These are phyloP conservation scores for Ectropis grisescens DNA, from an alignment of 1,140 invertebrate genomes.

Conservation along the genomic window DNA sequence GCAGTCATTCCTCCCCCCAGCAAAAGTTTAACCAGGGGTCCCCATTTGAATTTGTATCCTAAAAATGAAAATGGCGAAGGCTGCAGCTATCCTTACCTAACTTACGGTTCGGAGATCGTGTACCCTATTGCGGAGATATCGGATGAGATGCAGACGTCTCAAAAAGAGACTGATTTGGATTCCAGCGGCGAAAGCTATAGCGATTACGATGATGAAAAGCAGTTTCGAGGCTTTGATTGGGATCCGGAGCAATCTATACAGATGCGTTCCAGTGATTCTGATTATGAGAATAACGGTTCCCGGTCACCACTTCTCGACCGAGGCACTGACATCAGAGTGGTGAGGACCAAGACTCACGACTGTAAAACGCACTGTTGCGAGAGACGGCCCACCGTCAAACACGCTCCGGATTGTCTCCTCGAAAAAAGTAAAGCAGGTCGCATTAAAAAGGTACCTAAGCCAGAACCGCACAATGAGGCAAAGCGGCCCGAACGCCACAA, in stretches of 20 bases:
- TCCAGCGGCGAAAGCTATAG: constrained; percentile 67
- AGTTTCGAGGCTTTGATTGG: constrained; percentile 66
- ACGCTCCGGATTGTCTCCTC: constrained; percentile 35
- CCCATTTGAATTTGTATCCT: constrained; percentile 75
- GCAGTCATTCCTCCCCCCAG: constrained; percentile 75
- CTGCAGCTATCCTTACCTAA: constrained; percentile 74
- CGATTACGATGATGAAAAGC: constrained; percentile 72
- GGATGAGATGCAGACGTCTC: constrained; percentile 82
- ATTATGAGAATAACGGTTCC: constrained; percentile 74
- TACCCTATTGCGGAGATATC: constrained; percentile 88
- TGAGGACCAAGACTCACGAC: constrained; percentile 54
- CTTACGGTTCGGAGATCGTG: constrained; percentile 82
- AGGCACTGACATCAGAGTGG: constrained; percentile 44
- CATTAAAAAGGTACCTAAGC: constrained; percentile 58
- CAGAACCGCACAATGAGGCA: constrained; percentile 29
- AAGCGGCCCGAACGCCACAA: constrained; percentile 28
- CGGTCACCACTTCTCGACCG: constrained; percentile 71
- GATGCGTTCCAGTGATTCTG: constrained; percentile 66
- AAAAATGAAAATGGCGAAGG: constrained; percentile 64
- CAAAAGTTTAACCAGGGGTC: constrained; percentile 75
- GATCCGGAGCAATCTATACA: constrained; percentile 60
- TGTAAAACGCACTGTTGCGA: constrained; percentile 55
- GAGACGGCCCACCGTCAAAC: constrained; percentile 36
- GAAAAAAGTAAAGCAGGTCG: constrained; percentile 58
- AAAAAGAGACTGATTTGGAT: constrained; percentile 75